Conservation (phyloP, 1,140 invertebrate species). For the Procambarus clarkii region DNA sequence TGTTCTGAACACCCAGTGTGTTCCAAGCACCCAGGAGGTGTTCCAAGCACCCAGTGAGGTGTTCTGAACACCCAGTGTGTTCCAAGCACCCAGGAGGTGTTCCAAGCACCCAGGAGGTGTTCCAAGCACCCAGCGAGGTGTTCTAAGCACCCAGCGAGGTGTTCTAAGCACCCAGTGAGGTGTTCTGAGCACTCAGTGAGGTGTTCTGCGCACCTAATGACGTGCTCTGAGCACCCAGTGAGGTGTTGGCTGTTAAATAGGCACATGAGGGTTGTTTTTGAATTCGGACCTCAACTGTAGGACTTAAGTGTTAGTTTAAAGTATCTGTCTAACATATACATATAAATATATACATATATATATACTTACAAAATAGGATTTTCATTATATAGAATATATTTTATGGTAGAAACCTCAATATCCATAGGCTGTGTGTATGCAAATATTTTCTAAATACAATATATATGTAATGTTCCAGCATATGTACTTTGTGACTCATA, state of each 20-base stretch:
- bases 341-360: neutral
- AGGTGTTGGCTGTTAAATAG: neutral
- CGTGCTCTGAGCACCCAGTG: too few species aligned
- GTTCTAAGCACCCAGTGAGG: neutral
- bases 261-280: conserved; percentile 17
- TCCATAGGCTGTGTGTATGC: conserved; percentile 43
- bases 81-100: too few species aligned
- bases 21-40: too few species aligned
- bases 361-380: conserved; percentile 11
- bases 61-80: too few species aligned
- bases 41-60: neutral
- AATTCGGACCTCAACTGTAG: conserved; percentile 23
- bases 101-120: too few species aligned
- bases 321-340: conserved; percentile 1
- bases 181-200: too few species aligned
- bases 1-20: too few species aligned
- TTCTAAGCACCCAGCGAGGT: too few species aligned
- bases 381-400: conserved; percentile 21
- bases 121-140: too few species aligned
- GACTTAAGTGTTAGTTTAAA: conserved; percentile 18
- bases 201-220: too few species aligned
- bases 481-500: conserved; percentile 13
- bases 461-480: neutral
- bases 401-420: conserved; percentile 37
- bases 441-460: conserved; percentile 40